phyloP scores from a whole-genome alignment of 2,888 invertebrate species.

The Parelbella ahira region DNA sequence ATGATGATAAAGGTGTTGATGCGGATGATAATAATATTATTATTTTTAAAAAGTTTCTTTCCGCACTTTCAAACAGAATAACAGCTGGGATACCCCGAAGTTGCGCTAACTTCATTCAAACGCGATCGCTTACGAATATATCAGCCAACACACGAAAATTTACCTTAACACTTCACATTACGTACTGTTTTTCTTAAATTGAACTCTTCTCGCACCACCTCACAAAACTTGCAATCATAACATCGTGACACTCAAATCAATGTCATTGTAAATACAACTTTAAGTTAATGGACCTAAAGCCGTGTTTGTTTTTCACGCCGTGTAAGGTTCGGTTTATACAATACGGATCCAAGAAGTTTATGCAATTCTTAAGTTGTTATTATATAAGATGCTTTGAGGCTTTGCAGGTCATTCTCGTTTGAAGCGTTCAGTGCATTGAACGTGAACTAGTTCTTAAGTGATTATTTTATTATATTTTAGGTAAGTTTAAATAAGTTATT shows the following conservation, averaged over 20 bases:
- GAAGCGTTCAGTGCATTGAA: constrained; percentile 62
- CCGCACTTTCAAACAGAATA: too few species aligned
- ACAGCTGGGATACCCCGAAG: constrained; percentile 68
- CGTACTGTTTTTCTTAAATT: constrained; percentile 7
- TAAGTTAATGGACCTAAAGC: too few species aligned
- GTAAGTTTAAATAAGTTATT: constrained; percentile 39
- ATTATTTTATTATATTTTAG: constrained; percentile 34
- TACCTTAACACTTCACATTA: constrained; percentile 30
- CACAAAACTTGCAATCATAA: neutral
- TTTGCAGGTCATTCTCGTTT: constrained; percentile 55
- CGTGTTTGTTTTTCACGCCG: too few species aligned
- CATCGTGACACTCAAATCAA: neutral
- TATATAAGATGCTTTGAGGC: constrained; percentile 70
- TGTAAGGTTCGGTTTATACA: constrained; percentile 40
- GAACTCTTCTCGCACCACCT: constrained; percentile 1
- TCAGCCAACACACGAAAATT: constrained; percentile 33
- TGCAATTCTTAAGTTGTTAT: constrained; percentile 78
- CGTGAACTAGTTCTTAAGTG: constrained; percentile 42
- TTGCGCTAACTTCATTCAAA: constrained; percentile 70
- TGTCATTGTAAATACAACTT: constrained; percentile 30
- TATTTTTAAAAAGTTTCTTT: too few species aligned
- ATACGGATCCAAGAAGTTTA: constrained; percentile 62
- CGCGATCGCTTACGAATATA: constrained; percentile 39
- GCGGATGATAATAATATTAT: too few species aligned
- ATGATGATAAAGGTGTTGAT: too few species aligned